Evolutionary conservation across 2,888 invertebrate genomes (phyloP).

Genomic region (Pheosia gnoma): DNA sequence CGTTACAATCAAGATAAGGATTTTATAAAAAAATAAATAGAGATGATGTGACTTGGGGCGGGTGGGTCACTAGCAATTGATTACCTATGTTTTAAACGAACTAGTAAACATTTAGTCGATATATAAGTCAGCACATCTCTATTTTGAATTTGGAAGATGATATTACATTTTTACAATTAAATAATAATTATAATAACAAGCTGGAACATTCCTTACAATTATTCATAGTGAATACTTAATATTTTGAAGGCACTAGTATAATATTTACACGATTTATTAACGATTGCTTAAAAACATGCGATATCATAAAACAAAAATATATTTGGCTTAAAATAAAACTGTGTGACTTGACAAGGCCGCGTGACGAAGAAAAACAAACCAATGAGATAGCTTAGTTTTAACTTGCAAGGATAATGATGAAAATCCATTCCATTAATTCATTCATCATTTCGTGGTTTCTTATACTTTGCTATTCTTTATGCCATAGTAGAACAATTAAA

Average conservation of each 20-base stretch:
- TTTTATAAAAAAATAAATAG: too few species aligned
- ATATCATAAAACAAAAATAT: conserved; percentile 35
- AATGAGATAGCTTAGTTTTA: neutral
- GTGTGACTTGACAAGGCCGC: neutral
- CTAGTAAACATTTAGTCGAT: neutral
- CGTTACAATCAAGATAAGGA: too few species aligned
- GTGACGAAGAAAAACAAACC: neutral
- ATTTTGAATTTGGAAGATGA: neutral
- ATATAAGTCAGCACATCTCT: neutral
- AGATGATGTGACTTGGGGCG: too few species aligned
- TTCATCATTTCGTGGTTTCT: neutral
- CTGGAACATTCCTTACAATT: conserved; percentile 55
- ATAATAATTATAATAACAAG: conserved; percentile 24
- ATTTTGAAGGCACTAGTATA: conserved; percentile 51
- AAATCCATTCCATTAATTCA: neutral
- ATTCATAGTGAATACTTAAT: conserved; percentile 45
- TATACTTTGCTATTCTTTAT: neutral
- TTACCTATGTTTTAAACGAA: too few species aligned
- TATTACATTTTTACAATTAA: neutral
- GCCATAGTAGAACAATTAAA: neutral
- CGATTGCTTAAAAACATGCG: conserved; percentile 42
- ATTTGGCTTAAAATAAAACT: conserved; percentile 30
- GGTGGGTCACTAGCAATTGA: too few species aligned
- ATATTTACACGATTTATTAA: conserved; percentile 47
- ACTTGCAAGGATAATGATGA: neutral